Conservation (phyloP, 1,140 invertebrate species). For the Papilio aristodemus region DNA sequence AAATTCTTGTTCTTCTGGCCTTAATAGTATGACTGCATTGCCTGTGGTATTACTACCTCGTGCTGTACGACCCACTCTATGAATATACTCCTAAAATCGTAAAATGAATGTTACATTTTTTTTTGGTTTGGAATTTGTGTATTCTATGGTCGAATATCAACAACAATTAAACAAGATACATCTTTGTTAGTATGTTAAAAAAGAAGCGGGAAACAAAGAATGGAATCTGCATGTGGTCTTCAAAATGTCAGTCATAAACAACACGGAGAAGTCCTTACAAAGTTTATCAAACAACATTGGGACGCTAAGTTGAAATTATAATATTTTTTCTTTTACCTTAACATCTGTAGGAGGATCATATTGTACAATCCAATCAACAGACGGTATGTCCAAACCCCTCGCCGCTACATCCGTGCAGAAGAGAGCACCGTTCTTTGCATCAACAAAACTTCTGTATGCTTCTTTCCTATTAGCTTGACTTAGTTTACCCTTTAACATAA, state of each 20-base stretch:
- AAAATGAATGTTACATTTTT: too few species aligned
- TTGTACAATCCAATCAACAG: conserved; percentile 99
- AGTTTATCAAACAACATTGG: too few species aligned
- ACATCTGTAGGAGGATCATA: conserved; percentile 99
- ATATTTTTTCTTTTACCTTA: conserved; percentile 82
- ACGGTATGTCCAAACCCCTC: conserved; percentile 97
- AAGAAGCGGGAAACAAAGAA: too few species aligned
- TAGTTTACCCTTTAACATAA: conserved; percentile 85
- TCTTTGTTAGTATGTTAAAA: too few species aligned
- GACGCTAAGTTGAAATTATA: background rate
- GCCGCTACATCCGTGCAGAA: conserved; percentile 95
- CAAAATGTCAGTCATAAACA: too few species aligned
- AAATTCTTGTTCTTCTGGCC: conserved; percentile 94
- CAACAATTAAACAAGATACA: too few species aligned
- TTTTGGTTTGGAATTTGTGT: too few species aligned
- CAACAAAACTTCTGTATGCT: conserved; percentile 88
- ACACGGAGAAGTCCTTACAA: too few species aligned
- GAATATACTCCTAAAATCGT: conserved; percentile 85
- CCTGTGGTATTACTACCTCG: conserved; percentile 92
- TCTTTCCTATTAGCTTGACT: conserved; percentile 90
- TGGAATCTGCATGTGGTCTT: too few species aligned
- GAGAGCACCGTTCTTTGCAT: conserved; percentile 81
- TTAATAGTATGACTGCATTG: conserved; percentile 91
- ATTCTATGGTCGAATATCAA: too few species aligned
- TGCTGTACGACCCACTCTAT: conserved; percentile 96